These are phyloP conservation scores for Neolamprologus caudopunctatus DNA, from an alignment of 2,113 vertebrate genomes.

Conservation along the genomic window DNA sequence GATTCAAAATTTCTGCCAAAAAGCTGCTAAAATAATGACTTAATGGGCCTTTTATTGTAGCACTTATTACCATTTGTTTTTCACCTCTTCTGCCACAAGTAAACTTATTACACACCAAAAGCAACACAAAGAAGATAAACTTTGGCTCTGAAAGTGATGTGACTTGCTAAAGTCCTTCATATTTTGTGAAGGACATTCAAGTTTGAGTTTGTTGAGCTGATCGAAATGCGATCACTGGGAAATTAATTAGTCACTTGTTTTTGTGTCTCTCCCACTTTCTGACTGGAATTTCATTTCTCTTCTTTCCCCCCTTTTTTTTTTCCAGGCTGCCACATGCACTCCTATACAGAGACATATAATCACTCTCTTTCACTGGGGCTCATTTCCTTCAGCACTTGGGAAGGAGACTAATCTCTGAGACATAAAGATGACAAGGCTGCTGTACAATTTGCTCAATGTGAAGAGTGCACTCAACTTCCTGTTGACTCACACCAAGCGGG, in stretches of 20 bases:
- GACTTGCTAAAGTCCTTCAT: neutral
- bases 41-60: neutral
- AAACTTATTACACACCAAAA: neutral
- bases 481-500: slow-evolving; percentile 61
- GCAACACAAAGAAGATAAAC: neutral
- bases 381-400: slow-evolving; percentile 35
- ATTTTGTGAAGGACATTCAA: neutral
- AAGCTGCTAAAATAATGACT: neutral
- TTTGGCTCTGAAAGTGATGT: neutral
- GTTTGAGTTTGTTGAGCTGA: neutral
- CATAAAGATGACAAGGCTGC: slow-evolving; percentile 31
- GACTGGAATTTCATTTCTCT: neutral
- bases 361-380: neutral
- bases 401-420: slow-evolving; percentile 26
- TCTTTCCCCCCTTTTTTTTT: neutral
- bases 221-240: neutral
- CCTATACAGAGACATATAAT: neutral
- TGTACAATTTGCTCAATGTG: slow-evolving; percentile 34
- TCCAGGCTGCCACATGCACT: slow-evolving; percentile 19
- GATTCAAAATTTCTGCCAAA: neutral
- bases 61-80: neutral
- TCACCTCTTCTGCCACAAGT: neutral
- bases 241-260: neutral
- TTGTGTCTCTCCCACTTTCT: neutral
- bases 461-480: slow-evolving; percentile 51